These are phyloP conservation scores for Lasioglossum baleicum DNA, from an alignment of 1,140 invertebrate genomes.

Conservation along the genomic window DNA sequence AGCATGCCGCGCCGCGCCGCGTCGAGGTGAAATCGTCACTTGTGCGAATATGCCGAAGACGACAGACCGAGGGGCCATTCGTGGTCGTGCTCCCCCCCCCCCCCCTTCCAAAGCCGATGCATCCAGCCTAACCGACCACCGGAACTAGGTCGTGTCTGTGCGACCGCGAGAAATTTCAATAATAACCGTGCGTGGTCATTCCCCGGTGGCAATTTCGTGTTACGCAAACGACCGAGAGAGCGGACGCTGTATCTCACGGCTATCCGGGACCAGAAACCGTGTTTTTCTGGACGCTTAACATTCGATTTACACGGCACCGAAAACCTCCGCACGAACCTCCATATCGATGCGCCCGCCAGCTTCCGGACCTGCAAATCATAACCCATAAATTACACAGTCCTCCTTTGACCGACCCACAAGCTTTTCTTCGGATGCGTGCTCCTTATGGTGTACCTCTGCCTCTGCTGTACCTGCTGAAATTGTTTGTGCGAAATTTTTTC, in stretches of 20 bases:
- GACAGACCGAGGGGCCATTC: constrained; percentile 13
- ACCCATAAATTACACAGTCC: background rate
- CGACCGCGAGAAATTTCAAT: constrained; percentile 68
- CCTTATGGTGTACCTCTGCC: too few species aligned
- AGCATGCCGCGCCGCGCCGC: too few species aligned
- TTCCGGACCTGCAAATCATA: background rate
- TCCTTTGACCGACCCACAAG: background rate
- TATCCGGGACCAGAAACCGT: constrained; percentile 34
- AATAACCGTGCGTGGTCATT: constrained; percentile 66
- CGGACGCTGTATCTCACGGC: constrained; percentile 48
- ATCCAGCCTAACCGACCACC: background rate
- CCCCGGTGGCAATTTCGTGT: constrained; percentile 66
- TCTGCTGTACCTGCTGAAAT: too few species aligned
- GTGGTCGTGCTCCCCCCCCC: constrained; percentile 9
- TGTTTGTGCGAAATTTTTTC: too few species aligned
- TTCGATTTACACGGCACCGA: constrained; percentile 66
- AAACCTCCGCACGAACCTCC: constrained; percentile 42
- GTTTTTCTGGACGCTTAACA: constrained; percentile 58
- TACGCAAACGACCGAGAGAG: constrained; percentile 62
- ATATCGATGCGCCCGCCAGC: background rate
- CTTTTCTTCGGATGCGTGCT: background rate
- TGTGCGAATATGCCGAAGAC: background rate
- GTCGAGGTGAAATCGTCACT: constrained; percentile 33
- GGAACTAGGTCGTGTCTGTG: constrained; percentile 50
- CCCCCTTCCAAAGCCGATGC: background rate